A percentile compares a stretch with the other conserved stretches of the same genome.
Conservation (phyloP, 64 coral and sea anemone species). For the Pocillopora damicornis region DNA sequence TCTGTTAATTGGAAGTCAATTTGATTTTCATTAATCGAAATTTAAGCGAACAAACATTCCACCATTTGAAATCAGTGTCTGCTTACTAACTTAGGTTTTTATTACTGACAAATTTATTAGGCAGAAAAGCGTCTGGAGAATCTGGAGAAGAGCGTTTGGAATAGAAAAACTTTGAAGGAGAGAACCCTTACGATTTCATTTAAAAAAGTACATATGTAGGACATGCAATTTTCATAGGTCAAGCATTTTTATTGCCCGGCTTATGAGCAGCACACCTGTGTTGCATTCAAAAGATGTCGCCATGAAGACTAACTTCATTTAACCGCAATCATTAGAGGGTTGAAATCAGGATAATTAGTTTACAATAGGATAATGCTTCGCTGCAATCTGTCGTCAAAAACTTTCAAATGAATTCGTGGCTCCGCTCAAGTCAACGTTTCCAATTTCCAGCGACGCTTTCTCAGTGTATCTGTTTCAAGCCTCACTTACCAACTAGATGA, state of each 20-base stretch:
- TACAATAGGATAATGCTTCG: not conserved
- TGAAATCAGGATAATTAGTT: slow-evolving; percentile 4
- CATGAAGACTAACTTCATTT: not conserved
- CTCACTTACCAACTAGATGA: not conserved
- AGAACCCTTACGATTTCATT: not conserved
- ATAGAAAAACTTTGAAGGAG: not conserved
- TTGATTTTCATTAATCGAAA: too few species aligned
- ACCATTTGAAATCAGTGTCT: too few species aligned
- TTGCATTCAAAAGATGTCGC: slow-evolving; percentile 1
- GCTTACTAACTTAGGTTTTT: too few species aligned
- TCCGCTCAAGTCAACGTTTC: not conserved
- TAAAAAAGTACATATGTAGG: not conserved
- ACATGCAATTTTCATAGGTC: not conserved
- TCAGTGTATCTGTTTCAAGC: not conserved
- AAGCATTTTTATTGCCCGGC: slow-evolving; percentile 14
- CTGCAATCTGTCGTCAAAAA: not conserved
- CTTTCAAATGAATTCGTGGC: not conserved
- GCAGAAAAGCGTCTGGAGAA: too few species aligned
- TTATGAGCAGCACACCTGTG: slow-evolving; percentile 1
- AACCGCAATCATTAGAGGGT: slow-evolving; percentile 21
- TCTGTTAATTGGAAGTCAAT: too few species aligned
- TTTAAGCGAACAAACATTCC: too few species aligned
- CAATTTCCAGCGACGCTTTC: not conserved
- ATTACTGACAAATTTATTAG: too few species aligned
- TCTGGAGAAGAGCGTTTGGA: not conserved